Base-by-base conservation (phyloP, 2,797 vertebrate genomes). In the Lithobates pipiens region DNA sequence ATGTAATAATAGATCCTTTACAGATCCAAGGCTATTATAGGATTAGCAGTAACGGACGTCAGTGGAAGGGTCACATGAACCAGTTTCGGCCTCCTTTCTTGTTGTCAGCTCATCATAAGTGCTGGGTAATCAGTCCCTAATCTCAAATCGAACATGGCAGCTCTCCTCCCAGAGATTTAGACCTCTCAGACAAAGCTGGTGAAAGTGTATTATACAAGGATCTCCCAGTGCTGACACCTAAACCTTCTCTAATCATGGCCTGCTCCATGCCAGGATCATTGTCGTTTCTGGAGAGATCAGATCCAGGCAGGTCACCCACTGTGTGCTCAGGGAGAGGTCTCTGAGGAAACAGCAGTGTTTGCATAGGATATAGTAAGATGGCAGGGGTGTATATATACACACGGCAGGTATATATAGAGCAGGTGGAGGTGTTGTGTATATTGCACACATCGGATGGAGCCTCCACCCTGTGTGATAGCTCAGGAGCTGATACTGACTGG, bases 391-490 rank as follows among this genome's bases (percentile, higher is more conserved):
- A 50, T 83, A 75, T 65, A 34, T 42, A 83, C 73, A 76, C 65
- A 61, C 39, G 32, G 25, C 63, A 42, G 82, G 46, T 82, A 82
- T 82, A 85, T 77, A 82, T 77, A 82, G 81, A 68, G 79, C 70
- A 86, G 85, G 74, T 67, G 77, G 50, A 80, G 65, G 44, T 23
- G 10, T n/a, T 83, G 81, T 77, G 54, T 77, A 74, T 85, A 82
- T 65, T 77, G 46, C 72, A 81, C 79, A 71, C 23, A 71, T 80
- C 18, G 18, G 57, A 2, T 8, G 63, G 2, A 8, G 74, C 78
- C 85, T 82, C 85, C 85, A 32, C 85, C 85, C 85, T 71, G 18
- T 79, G 63, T 61, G 71, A 86, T 44, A 32, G 23, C 36, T 65
- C 80, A 29, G 71, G 71, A 82, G 63, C 72, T 76, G 78, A 81